Percentiles rank a stretch among this genome's conserved stretches.
These are phyloP conservation scores for Prionailurus viverrinus DNA, from an alignment of 2,113 vertebrate species.

Conservation along the genomic window DNA sequence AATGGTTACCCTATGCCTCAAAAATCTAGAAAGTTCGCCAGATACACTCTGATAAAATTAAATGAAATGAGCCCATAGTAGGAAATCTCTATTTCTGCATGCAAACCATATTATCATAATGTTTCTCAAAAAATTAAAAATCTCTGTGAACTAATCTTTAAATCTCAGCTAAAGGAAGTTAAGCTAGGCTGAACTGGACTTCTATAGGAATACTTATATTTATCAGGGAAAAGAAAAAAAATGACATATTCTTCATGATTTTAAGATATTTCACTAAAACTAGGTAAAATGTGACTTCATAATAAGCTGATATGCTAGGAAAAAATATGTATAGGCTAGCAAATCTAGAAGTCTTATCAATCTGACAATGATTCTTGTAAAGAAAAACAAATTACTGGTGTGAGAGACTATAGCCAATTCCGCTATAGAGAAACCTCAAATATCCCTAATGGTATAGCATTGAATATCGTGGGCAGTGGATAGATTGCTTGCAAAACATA, in stretches of 20 bases:
- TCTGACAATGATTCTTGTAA: neutral
- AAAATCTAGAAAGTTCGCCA: neutral
- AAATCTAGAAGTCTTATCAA: neutral
- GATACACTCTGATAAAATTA: neutral
- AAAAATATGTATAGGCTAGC: neutral
- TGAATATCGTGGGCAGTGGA: neutral
- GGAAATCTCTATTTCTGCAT: neutral
- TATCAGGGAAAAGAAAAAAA: neutral
- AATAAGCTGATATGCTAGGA: neutral
- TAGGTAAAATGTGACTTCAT: neutral
- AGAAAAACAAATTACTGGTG: neutral
- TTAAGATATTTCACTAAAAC: neutral
- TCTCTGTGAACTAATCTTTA: neutral
- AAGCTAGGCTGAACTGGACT: neutral
- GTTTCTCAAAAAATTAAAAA: neutral
- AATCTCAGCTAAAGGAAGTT: neutral
- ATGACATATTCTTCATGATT: neutral
- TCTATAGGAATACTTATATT: neutral
- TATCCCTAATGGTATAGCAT: neutral
- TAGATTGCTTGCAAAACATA: neutral
- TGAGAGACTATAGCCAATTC: neutral
- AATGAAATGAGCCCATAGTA: neutral
- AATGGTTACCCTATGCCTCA: neutral
- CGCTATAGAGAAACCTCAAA: neutral
- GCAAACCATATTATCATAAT: neutral